These are phyloP conservation scores for Thera britannica DNA, from an alignment of 2,888 invertebrate genomes.

Conservation along the genomic window DNA sequence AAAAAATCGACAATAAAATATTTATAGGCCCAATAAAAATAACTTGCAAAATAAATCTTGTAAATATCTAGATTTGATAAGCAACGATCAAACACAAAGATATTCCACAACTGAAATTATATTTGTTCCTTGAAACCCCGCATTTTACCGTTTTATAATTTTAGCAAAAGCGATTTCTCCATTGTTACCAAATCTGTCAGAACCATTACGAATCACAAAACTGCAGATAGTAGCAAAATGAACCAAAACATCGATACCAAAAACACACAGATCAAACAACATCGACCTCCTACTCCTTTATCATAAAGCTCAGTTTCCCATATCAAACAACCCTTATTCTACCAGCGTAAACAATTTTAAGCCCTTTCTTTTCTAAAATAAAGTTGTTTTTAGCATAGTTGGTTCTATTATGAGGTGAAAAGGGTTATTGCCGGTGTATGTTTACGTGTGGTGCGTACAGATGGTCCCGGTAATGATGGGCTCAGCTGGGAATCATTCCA, in stretches of 20 bases:
- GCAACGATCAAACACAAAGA: no score
- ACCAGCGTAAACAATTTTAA: not conserved
- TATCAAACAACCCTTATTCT: not conserved
- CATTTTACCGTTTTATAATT: conserved; percentile 43
- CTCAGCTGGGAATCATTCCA: conserved; percentile 25
- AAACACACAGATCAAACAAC: conserved; percentile 14
- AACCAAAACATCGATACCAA: conserved; percentile 33
- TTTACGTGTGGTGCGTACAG: conserved; percentile 23
- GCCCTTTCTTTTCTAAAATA: not conserved
- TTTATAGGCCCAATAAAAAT: no score
- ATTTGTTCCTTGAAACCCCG: not conserved
- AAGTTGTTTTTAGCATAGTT: not conserved
- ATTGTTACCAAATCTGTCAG: conserved; percentile 69
- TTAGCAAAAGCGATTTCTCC: conserved; percentile 45
- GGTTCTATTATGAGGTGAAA: conserved; percentile 46
- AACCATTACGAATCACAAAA: conserved; percentile 63
- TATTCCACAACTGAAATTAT: no score
- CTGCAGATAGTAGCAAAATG: conserved; percentile 39
- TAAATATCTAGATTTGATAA: no score
- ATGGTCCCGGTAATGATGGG: conserved; percentile 19
- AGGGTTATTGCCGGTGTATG: conserved; percentile 53
- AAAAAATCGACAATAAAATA: no score
- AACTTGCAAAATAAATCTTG: no score
- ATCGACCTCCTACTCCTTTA: conserved; percentile 5
- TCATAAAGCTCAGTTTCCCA: conserved; percentile 34